phyloP scores from a whole-genome alignment of 2,113 vertebrate species.

The Varanus komodoensis region DNA sequence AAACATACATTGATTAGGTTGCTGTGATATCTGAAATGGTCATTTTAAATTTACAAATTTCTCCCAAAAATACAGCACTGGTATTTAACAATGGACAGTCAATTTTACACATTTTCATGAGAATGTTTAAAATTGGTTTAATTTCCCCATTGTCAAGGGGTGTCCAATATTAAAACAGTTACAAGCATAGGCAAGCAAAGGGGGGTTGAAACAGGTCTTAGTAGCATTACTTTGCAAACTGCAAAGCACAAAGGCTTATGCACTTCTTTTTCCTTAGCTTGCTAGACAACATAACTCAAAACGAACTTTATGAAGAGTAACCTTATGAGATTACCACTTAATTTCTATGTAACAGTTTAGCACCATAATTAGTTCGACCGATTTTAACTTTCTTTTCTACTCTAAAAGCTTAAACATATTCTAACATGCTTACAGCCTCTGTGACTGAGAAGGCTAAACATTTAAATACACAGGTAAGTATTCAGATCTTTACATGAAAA shows the following conservation, averaged over 20 bases:
- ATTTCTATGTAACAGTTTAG: not conserved
- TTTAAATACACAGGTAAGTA: conserved; percentile 1
- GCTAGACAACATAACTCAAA: not conserved
- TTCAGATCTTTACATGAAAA: not conserved
- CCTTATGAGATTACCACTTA: conserved; percentile 7
- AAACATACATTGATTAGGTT: not conserved
- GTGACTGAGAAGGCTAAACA: not conserved
- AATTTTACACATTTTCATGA: not conserved
- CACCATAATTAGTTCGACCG: not conserved
- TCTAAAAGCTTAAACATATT: not conserved
- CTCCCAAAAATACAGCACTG: too few relatives aligned
- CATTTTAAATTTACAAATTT: not conserved
- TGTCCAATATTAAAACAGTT: not conserved
- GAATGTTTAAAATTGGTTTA: not conserved
- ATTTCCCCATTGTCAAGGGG: not conserved
- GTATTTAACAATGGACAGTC: too few relatives aligned
- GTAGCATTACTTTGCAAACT: not conserved
- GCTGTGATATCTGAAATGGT: too few relatives aligned
- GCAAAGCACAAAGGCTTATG: not conserved
- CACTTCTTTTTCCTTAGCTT: not conserved
- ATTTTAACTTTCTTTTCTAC: not conserved
- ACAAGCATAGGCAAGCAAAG: not conserved
- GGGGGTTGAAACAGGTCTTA: not conserved
- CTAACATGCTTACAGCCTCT: not conserved
- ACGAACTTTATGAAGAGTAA: not conserved